Conservation (phyloP, 2,113 vertebrate species). For the Baryphthengus martii region DNA sequence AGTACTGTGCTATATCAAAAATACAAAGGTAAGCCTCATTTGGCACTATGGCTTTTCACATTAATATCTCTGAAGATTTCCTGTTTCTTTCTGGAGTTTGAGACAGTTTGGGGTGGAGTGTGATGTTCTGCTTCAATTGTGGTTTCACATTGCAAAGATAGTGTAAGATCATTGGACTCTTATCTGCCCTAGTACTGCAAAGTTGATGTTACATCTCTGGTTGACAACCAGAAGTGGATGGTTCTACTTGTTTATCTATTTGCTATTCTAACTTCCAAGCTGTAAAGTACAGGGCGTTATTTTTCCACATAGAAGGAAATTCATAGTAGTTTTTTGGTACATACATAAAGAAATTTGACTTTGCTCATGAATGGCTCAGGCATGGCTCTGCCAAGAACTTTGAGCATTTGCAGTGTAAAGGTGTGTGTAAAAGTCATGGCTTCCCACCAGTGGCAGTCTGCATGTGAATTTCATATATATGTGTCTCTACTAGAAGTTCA, state of each 20-base stretch:
- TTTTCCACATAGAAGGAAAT: background rate
- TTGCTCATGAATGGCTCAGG: background rate
- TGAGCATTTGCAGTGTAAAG: background rate
- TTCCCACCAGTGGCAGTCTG: rapidly evolving
- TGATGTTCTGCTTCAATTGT: background rate
- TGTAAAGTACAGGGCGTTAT: background rate
- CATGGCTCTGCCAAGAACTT: background rate
- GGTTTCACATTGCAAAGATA: background rate
- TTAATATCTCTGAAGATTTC: background rate
- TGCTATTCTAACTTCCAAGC: background rate
- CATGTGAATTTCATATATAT: background rate
- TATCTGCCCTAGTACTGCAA: background rate
- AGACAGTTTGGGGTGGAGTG: background rate
- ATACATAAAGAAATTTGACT: background rate
- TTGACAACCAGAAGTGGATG: background rate
- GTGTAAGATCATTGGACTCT: background rate
- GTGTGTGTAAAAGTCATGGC: background rate
- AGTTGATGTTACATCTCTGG: background rate
- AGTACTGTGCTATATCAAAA: background rate
- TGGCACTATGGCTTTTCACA: background rate
- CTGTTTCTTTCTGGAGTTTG: background rate
- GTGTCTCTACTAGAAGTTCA: background rate
- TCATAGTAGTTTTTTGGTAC: background rate
- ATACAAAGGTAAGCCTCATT: background rate
- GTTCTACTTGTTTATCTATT: background rate